Conservation (phyloP, 1,140 invertebrate genomes). For the Hycleus phaleratus region DNA sequence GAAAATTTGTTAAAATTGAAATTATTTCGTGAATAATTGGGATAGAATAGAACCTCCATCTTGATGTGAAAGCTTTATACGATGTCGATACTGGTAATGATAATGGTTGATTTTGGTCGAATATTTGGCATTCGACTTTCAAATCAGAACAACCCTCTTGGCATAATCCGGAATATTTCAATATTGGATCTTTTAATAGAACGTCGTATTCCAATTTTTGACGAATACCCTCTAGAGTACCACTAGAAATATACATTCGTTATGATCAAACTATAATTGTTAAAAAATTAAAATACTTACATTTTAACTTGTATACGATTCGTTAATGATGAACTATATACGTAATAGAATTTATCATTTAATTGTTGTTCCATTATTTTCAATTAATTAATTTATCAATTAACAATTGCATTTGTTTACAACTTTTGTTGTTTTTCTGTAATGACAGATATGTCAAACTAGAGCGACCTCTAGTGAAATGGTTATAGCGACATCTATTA, state of each 20-base stretch:
- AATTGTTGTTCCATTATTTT: constrained; percentile 18
- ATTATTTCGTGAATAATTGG: constrained; percentile 7
- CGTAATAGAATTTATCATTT: constrained; percentile 69
- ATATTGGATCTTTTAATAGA: constrained; percentile 76
- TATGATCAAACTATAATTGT: background rate
- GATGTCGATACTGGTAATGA: constrained; percentile 84
- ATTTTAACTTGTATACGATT: constrained; percentile 87
- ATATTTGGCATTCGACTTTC: constrained; percentile 81
- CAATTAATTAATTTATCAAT: no score
- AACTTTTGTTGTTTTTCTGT: no score
- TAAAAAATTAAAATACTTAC: constrained; percentile 51
- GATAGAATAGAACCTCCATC: constrained; percentile 72
- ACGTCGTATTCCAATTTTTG: constrained; percentile 81
- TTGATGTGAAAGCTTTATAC: constrained; percentile 85
- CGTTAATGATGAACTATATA: constrained; percentile 87
- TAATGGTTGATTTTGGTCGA: constrained; percentile 72
- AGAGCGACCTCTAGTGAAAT: no score
- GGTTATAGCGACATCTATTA: no score
- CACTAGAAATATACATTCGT: constrained; percentile 51
- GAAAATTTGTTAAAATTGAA: constrained; percentile 19
- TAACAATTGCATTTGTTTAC: no score
- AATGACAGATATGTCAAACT: no score
- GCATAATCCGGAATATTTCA: constrained; percentile 86
- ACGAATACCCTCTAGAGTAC: constrained; percentile 87
- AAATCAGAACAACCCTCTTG: constrained; percentile 76